Evolutionary conservation across 2,888 invertebrate genomes (phyloP), one percentile per base, ranked within the genome.

Genomic region (Apotomis turbidana): DNA sequence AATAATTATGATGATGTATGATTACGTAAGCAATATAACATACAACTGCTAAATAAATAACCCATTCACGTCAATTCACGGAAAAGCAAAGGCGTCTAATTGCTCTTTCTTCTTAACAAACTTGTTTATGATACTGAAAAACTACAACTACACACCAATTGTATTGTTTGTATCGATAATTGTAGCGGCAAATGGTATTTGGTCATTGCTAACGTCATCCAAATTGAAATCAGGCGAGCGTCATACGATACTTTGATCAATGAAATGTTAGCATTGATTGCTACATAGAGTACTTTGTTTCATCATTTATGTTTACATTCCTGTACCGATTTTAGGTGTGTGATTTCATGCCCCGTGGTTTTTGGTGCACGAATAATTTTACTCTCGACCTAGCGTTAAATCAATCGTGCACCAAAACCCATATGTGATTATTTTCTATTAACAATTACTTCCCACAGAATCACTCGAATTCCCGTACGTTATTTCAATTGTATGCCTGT

Each of bases 211-310:
- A 9, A 36, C 59, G 54, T 66, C 70, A 66, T 12, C 59, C 59
- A 54, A 70, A 66, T 66, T 54, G 44, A 9, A 38, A 59, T 70
- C 52, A 38, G 15, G 6, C n/a, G 64, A 70, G 13, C 12, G 44
- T 70, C 70, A 64, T 54, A 38, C 64, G 59, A 60, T 49, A 41
- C 13, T 46, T 49, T 6, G 8, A 44, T 59, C 12, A 70, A 70
- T 70, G 54, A 59, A 64, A 41, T 62, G 58, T 70, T 49, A 63
- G 41, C 70, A 64, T 58, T 27, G 52, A 64, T 44, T 49, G 49
- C 51, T 64, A 59, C 12, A 49, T 15, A 5, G n/a, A 10, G 41
- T 41, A 12, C 9, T 27, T n/a, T 52, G n/a, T 63, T 70, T 63
- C 64, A 64, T 59, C 63, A 64, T 64, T 15, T 27, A 41, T 4